Evolutionary conservation across 1,140 invertebrate species (phyloP).

Genomic region (Pseudoatta argentina): DNA sequence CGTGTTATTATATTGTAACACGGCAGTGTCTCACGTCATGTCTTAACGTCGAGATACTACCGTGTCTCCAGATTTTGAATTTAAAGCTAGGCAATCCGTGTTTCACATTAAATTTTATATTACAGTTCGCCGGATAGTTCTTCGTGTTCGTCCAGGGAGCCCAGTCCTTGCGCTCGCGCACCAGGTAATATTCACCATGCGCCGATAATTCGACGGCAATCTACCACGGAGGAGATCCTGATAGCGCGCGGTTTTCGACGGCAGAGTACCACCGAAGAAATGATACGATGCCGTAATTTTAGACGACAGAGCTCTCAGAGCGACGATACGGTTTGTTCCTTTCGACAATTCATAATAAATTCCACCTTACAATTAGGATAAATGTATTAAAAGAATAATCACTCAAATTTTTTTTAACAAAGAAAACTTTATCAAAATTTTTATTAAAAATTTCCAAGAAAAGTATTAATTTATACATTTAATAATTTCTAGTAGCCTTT

Average conservation of each 20-base stretch:
- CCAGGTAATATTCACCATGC: conserved; percentile 85
- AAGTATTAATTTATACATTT: too few species aligned
- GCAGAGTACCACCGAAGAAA: conserved; percentile 96
- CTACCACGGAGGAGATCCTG: conserved; percentile 96
- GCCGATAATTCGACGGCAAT: conserved; percentile 93
- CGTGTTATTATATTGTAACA: too few species aligned
- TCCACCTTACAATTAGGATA: too few species aligned
- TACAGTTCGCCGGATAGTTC: conserved; percentile 86
- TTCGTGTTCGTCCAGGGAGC: conserved; percentile 88
- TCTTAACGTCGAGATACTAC: too few species aligned
- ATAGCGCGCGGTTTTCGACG: conserved; percentile 95
- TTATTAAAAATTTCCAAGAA: background rate
- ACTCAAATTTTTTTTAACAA: too few species aligned
- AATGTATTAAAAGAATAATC: background rate
- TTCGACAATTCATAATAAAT: conserved; percentile 14
- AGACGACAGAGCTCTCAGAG: conserved; percentile 93
- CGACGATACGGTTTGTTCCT: conserved; percentile 89
- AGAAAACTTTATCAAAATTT: too few species aligned
- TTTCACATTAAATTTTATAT: conserved; percentile 3
- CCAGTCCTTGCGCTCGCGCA: conserved; percentile 90
- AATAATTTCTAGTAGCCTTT: background rate
- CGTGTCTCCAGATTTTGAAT: background rate
- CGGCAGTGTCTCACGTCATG: too few species aligned
- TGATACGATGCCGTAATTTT: conserved; percentile 96
- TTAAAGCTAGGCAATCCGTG: background rate